Evolutionary conservation across 1,140 invertebrate genomes (phyloP).

Genomic region (Philaenus spumarius): DNA sequence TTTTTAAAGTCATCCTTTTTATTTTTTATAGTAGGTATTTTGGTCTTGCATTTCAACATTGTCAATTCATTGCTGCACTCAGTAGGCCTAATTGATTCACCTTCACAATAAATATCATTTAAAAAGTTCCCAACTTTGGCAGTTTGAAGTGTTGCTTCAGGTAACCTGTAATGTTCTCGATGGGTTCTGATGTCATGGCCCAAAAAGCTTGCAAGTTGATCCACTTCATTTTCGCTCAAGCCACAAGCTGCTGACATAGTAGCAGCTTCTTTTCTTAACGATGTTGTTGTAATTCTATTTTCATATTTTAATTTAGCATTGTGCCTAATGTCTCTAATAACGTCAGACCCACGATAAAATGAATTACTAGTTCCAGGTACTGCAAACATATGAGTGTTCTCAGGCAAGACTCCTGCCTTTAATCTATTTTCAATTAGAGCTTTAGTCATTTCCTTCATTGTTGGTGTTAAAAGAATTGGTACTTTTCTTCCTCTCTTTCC

Average conservation of each 20-base stretch:
- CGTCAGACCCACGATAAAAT: background rate
- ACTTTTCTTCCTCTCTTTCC: slow-evolving; percentile 19
- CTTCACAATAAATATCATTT: no score
- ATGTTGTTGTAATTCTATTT: slow-evolving; percentile 19
- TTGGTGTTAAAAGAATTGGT: slow-evolving; percentile 11
- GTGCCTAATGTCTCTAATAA: background rate
- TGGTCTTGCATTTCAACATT: no score
- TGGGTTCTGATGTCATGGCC: slow-evolving; percentile 30
- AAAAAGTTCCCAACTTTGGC: slow-evolving; percentile 7
- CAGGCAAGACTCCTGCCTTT: no score
- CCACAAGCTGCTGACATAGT: slow-evolving; percentile 25
- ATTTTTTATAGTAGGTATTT: no score
- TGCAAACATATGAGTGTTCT: no score
- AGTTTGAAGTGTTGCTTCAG: background rate
- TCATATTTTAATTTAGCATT: slow-evolving; percentile 15
- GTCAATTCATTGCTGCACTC: no score
- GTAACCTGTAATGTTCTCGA: slow-evolving; percentile 24
- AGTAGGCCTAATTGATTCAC: no score
- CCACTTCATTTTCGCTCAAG: slow-evolving; percentile 22
- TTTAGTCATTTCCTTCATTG: slow-evolving; percentile 2
- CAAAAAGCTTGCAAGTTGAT: slow-evolving; percentile 28
- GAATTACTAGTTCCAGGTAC: no score
- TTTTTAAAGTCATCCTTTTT: no score
- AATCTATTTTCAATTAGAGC: no score
- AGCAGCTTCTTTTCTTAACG: slow-evolving; percentile 27